These are phyloP conservation scores for Antrozous pallidus DNA, from an alignment of 2,797 vertebrate species.

Conservation along the genomic window DNA sequence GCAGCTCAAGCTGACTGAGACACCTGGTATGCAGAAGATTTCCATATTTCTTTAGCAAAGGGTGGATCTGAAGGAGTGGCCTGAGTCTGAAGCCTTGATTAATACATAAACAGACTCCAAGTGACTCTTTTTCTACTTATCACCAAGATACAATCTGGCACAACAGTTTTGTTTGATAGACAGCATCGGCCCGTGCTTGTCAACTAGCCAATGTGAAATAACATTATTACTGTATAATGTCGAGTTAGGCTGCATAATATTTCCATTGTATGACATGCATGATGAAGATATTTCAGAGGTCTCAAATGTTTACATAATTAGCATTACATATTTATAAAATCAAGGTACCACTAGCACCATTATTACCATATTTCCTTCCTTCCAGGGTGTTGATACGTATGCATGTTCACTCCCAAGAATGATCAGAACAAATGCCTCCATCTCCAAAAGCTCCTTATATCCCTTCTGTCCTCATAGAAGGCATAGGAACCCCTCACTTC, in stretches of 20 bases:
- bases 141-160: conserved; percentile 82
- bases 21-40: neutral
- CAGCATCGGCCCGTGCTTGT: conserved; percentile 81
- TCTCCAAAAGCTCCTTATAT: conserved; percentile 67
- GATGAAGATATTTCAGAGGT: conserved; percentile 81
- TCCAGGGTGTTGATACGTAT: conserved; percentile 62
- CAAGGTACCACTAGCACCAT: conserved; percentile 79
- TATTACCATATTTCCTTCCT: conserved; percentile 77
- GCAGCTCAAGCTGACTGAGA: neutral
- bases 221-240: conserved; percentile 83
- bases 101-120: conserved; percentile 80
- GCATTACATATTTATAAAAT: conserved; percentile 81
- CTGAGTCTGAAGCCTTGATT: conserved; percentile 74
- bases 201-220: conserved; percentile 82
- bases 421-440: conserved; percentile 62
- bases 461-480: conserved; percentile 71
- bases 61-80: conserved; percentile 14
- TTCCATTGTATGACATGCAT: conserved; percentile 79
- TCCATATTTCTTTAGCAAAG: conserved; percentile 42
- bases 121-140: conserved; percentile 78
- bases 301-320: conserved; percentile 84
- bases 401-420: conserved; percentile 73
- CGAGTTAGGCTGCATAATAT: conserved; percentile 80
- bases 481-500: conserved; percentile 57
- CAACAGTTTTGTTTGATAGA: conserved; percentile 83